Evolutionary conservation across 2,113 vertebrate genomes (phyloP), one percentile per base, ranked within the genome.

Genomic region (Aegithalos caudatus): DNA sequence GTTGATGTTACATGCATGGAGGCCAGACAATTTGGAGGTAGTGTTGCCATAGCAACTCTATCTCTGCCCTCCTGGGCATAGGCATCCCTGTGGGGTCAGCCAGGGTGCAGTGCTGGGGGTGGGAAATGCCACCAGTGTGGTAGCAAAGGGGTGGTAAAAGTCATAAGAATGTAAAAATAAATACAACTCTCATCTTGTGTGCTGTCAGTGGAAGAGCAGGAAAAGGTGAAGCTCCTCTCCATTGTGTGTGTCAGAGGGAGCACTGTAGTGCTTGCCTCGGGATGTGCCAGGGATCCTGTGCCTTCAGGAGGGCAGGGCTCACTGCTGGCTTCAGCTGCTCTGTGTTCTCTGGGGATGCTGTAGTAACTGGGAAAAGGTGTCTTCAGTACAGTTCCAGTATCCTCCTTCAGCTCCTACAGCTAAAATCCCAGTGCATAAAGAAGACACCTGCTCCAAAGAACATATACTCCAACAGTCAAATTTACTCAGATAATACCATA

Each of bases 131-230:
- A 0, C 57, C 14, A 47, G 84, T 3, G 0, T 53, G n/a, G 45
- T 58, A 81, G 81, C 71, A 28, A 11, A 64, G 73, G 91, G 91
- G 44, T 89, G 93, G 91, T 61, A 45, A 91, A 86, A 91, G 91
- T 80, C 28, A 91, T 94, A 95, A 95, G 91, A 87, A 79, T 61
- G 84, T 95, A 80, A 82, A 92, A 94, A 85, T 88, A 92, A 87
- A 72, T 42, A 48, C 7, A 38, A 7, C 1, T 14, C 40, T 44
- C 42, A 44, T 44, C 42, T 44, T 82, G 62, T 60, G 87, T 69
- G 57, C 66, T n/a, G 81, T 72, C 4, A 8, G 62, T 80, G 81
- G 84, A 88, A 45, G 66, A 91, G 90, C 93, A 86, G 84, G 82
- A 73, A 94, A 91, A 89, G 72, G 83, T 89, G 92, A 71, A 85